These are phyloP conservation scores for Aspidiotus rigidus DNA, from an alignment of 2,888 invertebrate species.

Conservation along the genomic window DNA sequence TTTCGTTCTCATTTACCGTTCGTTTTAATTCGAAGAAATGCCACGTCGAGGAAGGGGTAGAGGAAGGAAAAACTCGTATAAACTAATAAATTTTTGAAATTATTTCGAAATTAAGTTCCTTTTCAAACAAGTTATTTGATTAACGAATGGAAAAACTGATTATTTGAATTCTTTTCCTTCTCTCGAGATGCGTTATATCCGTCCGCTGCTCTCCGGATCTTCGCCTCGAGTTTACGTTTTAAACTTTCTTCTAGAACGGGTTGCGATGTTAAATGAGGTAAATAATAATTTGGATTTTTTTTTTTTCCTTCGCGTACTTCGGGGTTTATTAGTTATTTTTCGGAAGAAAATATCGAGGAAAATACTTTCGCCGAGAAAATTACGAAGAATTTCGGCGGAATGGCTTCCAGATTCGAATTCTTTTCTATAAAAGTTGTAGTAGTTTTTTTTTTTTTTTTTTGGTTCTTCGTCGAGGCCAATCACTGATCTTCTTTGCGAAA, in stretches of 20 bases:
- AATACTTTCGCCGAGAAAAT: too few species aligned
- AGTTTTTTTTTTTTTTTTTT: too few species aligned
- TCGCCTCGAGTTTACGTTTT: background rate
- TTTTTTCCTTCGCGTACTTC: background rate
- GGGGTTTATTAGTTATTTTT: too few species aligned
- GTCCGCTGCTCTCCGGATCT: background rate
- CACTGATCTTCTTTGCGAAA: too few species aligned
- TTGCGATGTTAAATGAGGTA: slow-evolving; percentile 1
- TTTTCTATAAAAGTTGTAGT: too few species aligned
- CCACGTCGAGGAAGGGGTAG: background rate
- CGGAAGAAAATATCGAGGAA: too few species aligned
- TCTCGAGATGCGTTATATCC: too few species aligned
- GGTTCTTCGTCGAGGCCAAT: too few species aligned
- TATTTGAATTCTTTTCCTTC: slow-evolving; percentile 12
- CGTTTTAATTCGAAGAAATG: slow-evolving; percentile 27
- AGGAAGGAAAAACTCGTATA: slow-evolving; percentile 13
- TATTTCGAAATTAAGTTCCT: slow-evolving; percentile 29
- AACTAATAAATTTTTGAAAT: slow-evolving; percentile 31
- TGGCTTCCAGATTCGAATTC: too few species aligned
- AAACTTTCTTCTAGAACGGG: background rate
- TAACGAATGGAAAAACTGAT: slow-evolving; percentile 22
- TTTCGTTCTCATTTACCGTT: slow-evolving; percentile 32
- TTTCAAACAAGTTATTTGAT: slow-evolving; percentile 28
- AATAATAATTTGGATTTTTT: background rate
- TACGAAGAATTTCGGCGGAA: too few species aligned